Evolutionary conservation across 2,888 invertebrate genomes (phyloP).

Genomic region (Lysandra coridon): DNA sequence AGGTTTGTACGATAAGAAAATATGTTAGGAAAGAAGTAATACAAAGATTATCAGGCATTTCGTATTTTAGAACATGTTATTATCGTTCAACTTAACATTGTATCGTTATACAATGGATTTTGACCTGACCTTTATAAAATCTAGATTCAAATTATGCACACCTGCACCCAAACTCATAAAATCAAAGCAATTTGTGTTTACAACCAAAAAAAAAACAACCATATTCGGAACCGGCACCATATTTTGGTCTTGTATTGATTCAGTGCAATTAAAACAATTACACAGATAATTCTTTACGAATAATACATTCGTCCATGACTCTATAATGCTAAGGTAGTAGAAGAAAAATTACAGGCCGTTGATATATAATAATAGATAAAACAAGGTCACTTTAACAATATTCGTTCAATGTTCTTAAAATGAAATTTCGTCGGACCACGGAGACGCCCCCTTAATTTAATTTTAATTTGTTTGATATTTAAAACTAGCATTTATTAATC

Average conservation of each 20-base stretch:
- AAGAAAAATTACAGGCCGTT: conserved; percentile 11
- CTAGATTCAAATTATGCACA: neutral
- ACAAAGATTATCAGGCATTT: no score
- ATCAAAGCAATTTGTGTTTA: neutral
- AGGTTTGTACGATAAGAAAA: no score
- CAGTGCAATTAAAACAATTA: conserved; percentile 27
- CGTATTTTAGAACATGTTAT: neutral
- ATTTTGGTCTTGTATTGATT: neutral
- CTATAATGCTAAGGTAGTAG: neutral
- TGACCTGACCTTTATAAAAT: neutral
- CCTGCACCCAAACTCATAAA: neutral
- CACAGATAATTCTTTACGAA: neutral
- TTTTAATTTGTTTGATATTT: no score
- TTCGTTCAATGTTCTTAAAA: conserved; percentile 9
- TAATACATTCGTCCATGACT: conserved; percentile 6
- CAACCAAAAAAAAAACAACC: neutral
- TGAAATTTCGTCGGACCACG: neutral
- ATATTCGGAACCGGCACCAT: neutral
- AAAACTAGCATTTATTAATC: no score
- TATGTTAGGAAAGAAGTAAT: no score
- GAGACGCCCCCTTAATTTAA: neutral
- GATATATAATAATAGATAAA: conserved; percentile 21
- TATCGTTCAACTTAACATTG: neutral
- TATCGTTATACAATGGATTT: neutral
- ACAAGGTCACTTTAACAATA: neutral